These are phyloP conservation scores for Archips crataeganus DNA, from an alignment of 2,888 invertebrate species.

Conservation along the genomic window DNA sequence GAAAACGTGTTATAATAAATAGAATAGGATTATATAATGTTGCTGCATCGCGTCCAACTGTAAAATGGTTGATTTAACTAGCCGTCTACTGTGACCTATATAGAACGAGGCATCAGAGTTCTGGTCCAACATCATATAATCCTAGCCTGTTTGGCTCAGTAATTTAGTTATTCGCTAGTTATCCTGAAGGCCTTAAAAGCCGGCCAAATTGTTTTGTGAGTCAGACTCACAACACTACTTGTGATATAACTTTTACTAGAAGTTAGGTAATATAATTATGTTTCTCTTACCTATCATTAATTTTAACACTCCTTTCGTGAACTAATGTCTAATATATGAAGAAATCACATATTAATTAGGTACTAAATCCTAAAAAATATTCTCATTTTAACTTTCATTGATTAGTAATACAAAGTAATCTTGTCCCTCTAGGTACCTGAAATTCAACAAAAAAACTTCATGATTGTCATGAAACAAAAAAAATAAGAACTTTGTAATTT, in stretches of 20 bases:
- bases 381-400: slow-evolving; percentile 46
- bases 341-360: slow-evolving; percentile 28
- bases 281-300: slow-evolving; percentile 34
- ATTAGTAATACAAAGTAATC: slow-evolving; percentile 50
- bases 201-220: slow-evolving; percentile 53
- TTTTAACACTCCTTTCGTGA: slow-evolving; percentile 30
- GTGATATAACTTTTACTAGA: slow-evolving; percentile 60
- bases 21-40: background rate
- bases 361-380: slow-evolving; percentile 31
- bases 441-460: slow-evolving; percentile 58
- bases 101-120: background rate
- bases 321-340: slow-evolving; percentile 22
- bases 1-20: slow-evolving; percentile 5
- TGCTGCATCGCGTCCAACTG: background rate
- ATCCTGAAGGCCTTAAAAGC: slow-evolving; percentile 43
- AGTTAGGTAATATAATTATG: slow-evolving; percentile 33
- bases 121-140: background rate
- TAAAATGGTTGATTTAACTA: background rate
- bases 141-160: slow-evolving; percentile 27
- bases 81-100: background rate
- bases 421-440: slow-evolving; percentile 83
- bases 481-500: slow-evolving; percentile 39
- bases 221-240: slow-evolving; percentile 65
- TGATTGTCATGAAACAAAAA: slow-evolving; percentile 46
- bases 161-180: slow-evolving; percentile 49